Conservation (phyloP, 2,113 vertebrate species). For the Corynorhinus townsendii region DNA sequence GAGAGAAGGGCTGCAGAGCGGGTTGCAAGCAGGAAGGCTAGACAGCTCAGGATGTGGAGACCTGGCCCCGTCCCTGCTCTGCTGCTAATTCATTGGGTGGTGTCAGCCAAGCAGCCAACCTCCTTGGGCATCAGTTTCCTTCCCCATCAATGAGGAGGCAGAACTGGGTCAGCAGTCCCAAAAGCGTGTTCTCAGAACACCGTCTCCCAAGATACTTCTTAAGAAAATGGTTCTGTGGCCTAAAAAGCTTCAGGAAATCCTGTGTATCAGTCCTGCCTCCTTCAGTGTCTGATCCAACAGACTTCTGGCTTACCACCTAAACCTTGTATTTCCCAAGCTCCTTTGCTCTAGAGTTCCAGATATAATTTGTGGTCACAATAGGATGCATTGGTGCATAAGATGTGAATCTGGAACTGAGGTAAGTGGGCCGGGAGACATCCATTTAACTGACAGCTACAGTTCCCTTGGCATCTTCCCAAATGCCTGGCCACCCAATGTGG, state of each 20-base stretch:
- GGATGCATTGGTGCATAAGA: neutral
- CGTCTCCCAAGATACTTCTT: neutral
- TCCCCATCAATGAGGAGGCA: neutral
- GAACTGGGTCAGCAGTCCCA: neutral
- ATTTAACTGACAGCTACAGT: neutral
- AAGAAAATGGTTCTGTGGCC: neutral
- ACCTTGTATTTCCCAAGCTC: neutral
- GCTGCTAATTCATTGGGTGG: neutral
- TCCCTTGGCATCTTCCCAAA: neutral
- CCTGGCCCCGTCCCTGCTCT: neutral
- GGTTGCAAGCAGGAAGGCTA: neutral
- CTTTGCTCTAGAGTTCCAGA: neutral
- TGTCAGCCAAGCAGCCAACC: neutral
- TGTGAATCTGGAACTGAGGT: neutral
- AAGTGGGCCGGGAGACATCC: neutral
- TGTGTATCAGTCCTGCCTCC: neutral
- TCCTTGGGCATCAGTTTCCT: neutral
- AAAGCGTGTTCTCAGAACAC: neutral
- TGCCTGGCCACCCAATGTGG: neutral
- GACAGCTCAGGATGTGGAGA: rapidly evolving
- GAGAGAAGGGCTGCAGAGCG: neutral
- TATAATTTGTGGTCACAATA: neutral
- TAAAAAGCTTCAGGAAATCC: neutral
- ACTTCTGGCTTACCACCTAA: neutral
- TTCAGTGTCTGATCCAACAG: neutral